Conservation (phyloP, 1,140 invertebrate species). For the Helicoverpa armigera region DNA sequence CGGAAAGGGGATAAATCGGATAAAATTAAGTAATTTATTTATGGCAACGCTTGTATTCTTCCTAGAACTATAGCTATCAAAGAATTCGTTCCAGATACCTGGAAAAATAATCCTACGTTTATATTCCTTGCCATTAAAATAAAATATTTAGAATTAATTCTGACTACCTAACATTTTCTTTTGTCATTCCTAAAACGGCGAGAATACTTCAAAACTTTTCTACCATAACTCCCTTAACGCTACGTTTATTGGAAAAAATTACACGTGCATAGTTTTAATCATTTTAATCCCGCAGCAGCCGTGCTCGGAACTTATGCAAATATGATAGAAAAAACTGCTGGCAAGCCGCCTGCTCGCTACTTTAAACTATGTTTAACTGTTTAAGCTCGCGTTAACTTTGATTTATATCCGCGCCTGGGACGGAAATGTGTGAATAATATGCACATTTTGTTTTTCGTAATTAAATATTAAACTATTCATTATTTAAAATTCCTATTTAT, state of each 20-base stretch:
- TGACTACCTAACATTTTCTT: too few species aligned
- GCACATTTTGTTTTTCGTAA: neutral
- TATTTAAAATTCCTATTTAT: neutral
- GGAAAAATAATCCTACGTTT: too few species aligned
- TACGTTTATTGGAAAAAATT: conserved; percentile 7
- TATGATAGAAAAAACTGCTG: conserved; percentile 11
- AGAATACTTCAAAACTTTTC: neutral
- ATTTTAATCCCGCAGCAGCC: conserved; percentile 9
- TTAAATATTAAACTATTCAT: neutral
- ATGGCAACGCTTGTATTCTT: too few species aligned
- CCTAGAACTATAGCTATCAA: too few species aligned
- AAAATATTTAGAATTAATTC: too few species aligned
- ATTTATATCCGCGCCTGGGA: neutral
- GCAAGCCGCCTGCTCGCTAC: neutral
- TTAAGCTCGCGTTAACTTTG: conserved; percentile 14
- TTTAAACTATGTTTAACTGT: conserved; percentile 24
- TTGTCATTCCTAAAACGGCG: neutral
- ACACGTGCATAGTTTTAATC: conserved; percentile 14
- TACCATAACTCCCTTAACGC: neutral
- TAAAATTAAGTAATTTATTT: too few species aligned
- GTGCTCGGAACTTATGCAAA: conserved; percentile 24
- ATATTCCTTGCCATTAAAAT: too few species aligned
- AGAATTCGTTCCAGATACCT: too few species aligned
- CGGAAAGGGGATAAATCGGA: too few species aligned
- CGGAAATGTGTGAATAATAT: neutral